Percentiles rank a stretch among this genome's conserved stretches.
Evolutionary conservation across 2,888 invertebrate species (phyloP).

Genomic region (Agrypnus murinus): DNA sequence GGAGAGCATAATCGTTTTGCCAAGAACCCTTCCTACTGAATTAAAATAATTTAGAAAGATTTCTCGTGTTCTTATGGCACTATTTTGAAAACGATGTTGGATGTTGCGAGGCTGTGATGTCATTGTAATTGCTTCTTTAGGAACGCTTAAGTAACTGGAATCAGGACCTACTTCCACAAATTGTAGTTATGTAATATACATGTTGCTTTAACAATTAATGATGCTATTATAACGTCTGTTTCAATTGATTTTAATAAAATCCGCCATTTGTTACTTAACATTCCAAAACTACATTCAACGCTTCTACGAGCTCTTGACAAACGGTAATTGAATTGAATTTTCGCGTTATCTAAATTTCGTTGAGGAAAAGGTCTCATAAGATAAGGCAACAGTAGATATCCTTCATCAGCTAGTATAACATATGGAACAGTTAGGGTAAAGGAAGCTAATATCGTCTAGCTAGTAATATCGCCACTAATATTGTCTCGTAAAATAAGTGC

Average conservation of each 20-base stretch:
- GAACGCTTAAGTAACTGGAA: no score
- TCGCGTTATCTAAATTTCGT: conserved; percentile 32
- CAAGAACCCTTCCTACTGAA: no score
- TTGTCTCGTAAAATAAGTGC: no score
- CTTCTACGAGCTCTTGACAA: background rate
- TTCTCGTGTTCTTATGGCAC: no score
- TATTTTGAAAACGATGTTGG: no score
- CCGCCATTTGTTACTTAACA: background rate
- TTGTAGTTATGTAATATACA: background rate
- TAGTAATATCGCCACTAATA: no score
- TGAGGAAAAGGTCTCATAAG: background rate
- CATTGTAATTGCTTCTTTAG: no score
- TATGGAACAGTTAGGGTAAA: background rate
- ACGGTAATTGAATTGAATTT: conserved; percentile 39
- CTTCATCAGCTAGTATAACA: background rate
- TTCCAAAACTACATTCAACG: background rate
- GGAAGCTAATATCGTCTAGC: no score
- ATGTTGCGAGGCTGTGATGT: no score
- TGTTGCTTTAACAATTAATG: background rate
- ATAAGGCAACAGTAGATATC: background rate
- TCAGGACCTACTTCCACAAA: no score
- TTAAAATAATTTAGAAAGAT: no score
- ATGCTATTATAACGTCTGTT: background rate
- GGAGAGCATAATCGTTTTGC: no score
- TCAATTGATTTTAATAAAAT: background rate